phyloP scores from a whole-genome alignment of 2,888 invertebrate species.

The Frankliniella intonsa region DNA sequence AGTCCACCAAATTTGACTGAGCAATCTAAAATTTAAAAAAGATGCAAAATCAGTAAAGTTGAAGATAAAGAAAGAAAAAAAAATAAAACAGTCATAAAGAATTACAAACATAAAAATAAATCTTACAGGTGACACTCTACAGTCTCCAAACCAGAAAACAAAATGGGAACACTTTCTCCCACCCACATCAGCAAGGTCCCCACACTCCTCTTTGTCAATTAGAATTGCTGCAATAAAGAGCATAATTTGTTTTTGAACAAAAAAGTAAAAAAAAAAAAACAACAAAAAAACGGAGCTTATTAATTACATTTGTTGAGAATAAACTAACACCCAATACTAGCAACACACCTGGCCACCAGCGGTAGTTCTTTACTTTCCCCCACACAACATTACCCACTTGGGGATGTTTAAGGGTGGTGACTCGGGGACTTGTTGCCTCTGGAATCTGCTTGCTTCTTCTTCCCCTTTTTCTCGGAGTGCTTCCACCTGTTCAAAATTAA shows the following conservation, averaged over 20 bases:
- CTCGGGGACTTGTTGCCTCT: neutral
- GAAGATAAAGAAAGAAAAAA: too few relatives aligned
- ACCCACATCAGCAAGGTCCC: neutral
- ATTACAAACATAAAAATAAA: neutral
- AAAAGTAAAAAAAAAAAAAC: neutral
- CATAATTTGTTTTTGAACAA: neutral
- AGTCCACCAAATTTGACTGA: neutral
- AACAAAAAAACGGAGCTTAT: neutral
- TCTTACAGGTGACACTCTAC: neutral
- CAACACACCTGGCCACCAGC: constrained; percentile 22
- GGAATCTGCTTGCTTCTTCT: neutral
- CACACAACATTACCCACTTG: neutral
- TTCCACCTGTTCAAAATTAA: too few relatives aligned
- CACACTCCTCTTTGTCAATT: neutral
- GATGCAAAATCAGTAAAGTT: neutral
- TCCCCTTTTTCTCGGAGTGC: neutral
- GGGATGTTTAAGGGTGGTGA: neutral
- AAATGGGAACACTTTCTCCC: neutral
- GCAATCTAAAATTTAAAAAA: neutral
- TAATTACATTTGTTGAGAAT: neutral
- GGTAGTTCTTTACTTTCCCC: neutral
- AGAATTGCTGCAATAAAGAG: neutral
- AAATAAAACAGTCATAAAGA: too few relatives aligned
- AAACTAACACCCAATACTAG: neutral
- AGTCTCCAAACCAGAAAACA: neutral